phyloP scores from a whole-genome alignment of 2,888 invertebrate genomes.

The Eumacrocentrus americanus region DNA sequence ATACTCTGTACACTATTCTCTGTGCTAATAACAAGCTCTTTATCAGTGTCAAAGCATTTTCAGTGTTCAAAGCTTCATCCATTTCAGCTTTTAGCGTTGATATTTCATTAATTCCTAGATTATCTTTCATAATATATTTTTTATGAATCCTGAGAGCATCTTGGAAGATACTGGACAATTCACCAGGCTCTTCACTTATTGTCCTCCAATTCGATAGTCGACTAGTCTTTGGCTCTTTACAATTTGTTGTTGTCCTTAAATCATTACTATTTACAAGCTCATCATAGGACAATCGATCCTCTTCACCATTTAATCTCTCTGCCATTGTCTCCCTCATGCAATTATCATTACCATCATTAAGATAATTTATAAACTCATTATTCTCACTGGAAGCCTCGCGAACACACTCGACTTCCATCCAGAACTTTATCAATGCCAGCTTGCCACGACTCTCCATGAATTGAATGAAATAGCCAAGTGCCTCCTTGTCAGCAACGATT shows the following conservation, averaged over 20 bases:
- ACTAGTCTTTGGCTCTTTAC: slow-evolving; percentile 53
- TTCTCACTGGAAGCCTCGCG: slow-evolving; percentile 39
- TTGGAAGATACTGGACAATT: slow-evolving; percentile 53
- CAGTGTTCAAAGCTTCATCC: slow-evolving; percentile 72
- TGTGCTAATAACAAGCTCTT: slow-evolving; percentile 78
- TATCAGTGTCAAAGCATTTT: slow-evolving; percentile 70
- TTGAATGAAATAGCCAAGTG: slow-evolving; percentile 82
- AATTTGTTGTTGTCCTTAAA: slow-evolving; percentile 43
- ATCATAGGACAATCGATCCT: slow-evolving; percentile 25
- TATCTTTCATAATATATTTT: slow-evolving; percentile 77
- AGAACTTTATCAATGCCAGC: slow-evolving; percentile 73
- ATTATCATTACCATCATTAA: slow-evolving; percentile 38
- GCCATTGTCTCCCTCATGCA: slow-evolving; percentile 20
- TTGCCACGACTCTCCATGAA: slow-evolving; percentile 81
- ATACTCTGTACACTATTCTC: slow-evolving; percentile 69
- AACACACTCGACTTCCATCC: slow-evolving; percentile 77
- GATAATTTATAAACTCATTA: slow-evolving; percentile 4
- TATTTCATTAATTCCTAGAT: slow-evolving; percentile 67
- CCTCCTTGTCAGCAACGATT: slow-evolving; percentile 78
- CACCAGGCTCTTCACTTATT: slow-evolving; percentile 23
- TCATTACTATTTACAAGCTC: slow-evolving; percentile 41
- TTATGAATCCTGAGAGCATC: slow-evolving; percentile 77
- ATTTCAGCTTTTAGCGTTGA: slow-evolving; percentile 68
- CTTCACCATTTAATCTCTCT: slow-evolving; percentile 26
- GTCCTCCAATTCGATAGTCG: slow-evolving; percentile 35